Evolutionary conservation across 2,888 invertebrate species (phyloP).

Genomic region (Tetragonisca angustula): DNA sequence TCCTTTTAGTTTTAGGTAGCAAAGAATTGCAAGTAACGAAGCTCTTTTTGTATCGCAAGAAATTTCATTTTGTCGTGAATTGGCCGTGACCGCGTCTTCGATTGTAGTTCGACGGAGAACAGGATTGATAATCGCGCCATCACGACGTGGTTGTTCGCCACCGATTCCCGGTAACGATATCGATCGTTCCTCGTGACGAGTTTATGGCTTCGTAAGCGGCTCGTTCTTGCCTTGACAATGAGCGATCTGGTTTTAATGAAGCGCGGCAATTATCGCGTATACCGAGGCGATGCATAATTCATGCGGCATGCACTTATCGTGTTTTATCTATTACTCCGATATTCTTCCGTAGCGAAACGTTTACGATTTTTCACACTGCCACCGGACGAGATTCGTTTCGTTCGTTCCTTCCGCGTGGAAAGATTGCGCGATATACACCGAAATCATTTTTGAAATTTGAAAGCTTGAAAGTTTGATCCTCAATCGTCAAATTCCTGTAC

Average conservation of each 20-base stretch:
- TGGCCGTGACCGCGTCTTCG: no score
- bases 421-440: not conserved
- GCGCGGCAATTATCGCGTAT: slow-evolving; percentile 63
- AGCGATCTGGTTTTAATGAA: slow-evolving; percentile 63
- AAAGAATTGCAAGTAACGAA: no score
- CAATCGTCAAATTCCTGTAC: no score
- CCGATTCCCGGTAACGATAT: slow-evolving; percentile 50
- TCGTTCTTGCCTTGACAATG: slow-evolving; percentile 50
- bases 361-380: slow-evolving; percentile 15
- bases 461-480: no score
- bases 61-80: no score
- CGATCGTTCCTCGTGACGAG: slow-evolving; percentile 41
- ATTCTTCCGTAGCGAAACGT: slow-evolving; percentile 29
- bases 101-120: not conserved
- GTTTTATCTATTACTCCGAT: slow-evolving; percentile 42
- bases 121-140: not conserved
- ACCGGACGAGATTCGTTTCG: not conserved
- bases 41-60: no score
- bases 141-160: slow-evolving; percentile 10
- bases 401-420: not conserved
- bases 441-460: no score
- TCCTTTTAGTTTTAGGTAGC: no score
- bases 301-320: slow-evolving; percentile 49
- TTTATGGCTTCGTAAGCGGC: slow-evolving; percentile 28
- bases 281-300: slow-evolving; percentile 59